Evolutionary conservation across 1,140 invertebrate species (phyloP), one percentile per base, ranked within the genome.

Genomic region (Calephelis virginiensis): DNA sequence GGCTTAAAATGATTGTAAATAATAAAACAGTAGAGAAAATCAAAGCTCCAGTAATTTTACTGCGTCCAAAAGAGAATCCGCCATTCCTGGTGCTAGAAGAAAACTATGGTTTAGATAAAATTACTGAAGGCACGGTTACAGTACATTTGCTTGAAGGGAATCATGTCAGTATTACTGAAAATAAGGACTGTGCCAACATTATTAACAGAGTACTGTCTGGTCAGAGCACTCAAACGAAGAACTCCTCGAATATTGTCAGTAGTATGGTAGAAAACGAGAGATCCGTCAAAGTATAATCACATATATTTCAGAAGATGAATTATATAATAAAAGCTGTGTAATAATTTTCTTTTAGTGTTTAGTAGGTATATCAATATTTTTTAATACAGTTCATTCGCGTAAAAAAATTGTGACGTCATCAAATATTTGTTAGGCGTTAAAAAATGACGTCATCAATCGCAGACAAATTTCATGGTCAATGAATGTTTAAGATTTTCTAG

Each of bases 111-210:
- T 80, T 96, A 0, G 90, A 93, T 0, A 89, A 93, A 70, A 80
- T 92, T 65, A 92, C 92, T 6, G 88, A 91, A 46, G 78, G 85
- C 2, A 83, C 89, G 5, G 90, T 94, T 0, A 89, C 86, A 2
- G 84, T 94, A 0, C 92, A 92, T 67, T 92, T 92, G 49, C 89
- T 95, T 43, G 94, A 94, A 74, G 95, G 95, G n/a, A 95, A 95
- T 81, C 95, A 96, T 74, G 78, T 93, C 0, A 93, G 92, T 11
- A 95, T 96, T 74, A 75, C 96, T 66, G 93, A 95, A 28, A 94
- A 94, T 77, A 85, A 90, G 28, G 94, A 94, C 74, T 80, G 94
- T 47, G 91, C 93, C 0, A 87, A 93, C 61, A 92, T 94, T 8
- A 95, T 96, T 45, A 95, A 94, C 53, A 85, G 78, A 63, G 63